These are phyloP conservation scores for Nymphalis io DNA, from an alignment of 1,140 invertebrate genomes.

Conservation along the genomic window DNA sequence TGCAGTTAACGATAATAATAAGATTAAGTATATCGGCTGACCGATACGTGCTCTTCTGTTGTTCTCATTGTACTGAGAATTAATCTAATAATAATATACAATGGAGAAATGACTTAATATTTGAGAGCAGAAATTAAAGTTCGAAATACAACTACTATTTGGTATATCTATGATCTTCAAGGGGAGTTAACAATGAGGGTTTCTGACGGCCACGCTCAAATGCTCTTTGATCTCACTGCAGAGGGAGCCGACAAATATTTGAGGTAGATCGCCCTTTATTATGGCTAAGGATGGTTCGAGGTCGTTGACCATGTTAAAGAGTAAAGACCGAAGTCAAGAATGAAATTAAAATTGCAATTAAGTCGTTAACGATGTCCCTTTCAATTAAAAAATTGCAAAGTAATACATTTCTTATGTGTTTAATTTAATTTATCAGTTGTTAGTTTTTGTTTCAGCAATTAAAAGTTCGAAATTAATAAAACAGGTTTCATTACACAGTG, in stretches of 20 bases:
- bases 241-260: slow-evolving; percentile 43
- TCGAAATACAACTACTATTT: slow-evolving; percentile 12
- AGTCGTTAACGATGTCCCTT: slow-evolving; percentile 18
- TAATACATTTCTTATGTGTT: neutral
- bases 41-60: neutral
- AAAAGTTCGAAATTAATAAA: neutral
- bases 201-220: slow-evolving; percentile 48
- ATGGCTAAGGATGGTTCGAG: slow-evolving; percentile 31
- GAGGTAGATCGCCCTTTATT: slow-evolving; percentile 41
- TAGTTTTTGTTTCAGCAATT: neutral
- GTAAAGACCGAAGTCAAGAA: neutral
- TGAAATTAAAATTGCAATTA: slow-evolving; percentile 26
- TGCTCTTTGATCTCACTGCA: slow-evolving; percentile 57
- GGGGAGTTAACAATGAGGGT: slow-evolving; percentile 54
- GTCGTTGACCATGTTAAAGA: slow-evolving; percentile 27
- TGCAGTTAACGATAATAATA: neutral
- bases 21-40: neutral
- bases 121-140: slow-evolving; percentile 19
- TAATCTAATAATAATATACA: slow-evolving; percentile 5
- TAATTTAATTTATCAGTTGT: neutral
- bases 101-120: slow-evolving; percentile 2
- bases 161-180: slow-evolving; percentile 38
- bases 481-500: too few relatives aligned
- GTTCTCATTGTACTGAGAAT: neutral
- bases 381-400: slow-evolving; percentile 14